These are phyloP conservation scores for Chaetogeoica ovagalla DNA, from an alignment of 2,888 invertebrate species.

Conservation along the genomic window DNA sequence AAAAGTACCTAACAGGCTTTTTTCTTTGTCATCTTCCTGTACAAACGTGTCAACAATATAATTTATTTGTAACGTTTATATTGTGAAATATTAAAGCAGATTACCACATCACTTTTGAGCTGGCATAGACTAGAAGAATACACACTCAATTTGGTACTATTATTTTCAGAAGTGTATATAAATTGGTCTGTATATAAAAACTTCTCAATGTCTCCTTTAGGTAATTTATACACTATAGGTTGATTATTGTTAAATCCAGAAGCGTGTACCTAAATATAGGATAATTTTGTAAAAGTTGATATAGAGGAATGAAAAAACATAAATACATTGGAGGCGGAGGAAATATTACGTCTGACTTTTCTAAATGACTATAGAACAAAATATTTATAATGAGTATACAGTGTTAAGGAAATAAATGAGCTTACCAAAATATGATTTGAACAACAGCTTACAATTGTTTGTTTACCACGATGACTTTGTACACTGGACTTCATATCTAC, in stretches of 20 bases:
- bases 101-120: slow-evolving; percentile 47
- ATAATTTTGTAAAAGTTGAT: not conserved
- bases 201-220: slow-evolving; percentile 30
- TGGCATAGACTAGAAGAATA: slow-evolving; percentile 40
- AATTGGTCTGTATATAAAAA: slow-evolving; percentile 49
- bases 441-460: slow-evolving; percentile 43
- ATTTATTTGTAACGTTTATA: not conserved
- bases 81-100: not conserved
- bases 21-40: slow-evolving; percentile 36
- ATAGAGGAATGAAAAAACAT: not conserved
- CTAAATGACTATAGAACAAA: no score
- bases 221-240: slow-evolving; percentile 38
- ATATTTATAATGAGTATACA: no score
- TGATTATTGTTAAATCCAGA: slow-evolving; percentile 43
- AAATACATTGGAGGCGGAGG: no score
- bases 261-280: slow-evolving; percentile 39
- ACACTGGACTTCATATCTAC: slow-evolving; percentile 40
- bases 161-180: slow-evolving; percentile 35
- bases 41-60: not conserved
- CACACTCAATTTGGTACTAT: slow-evolving; percentile 35
- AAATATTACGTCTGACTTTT: not conserved
- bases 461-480: slow-evolving; percentile 40
- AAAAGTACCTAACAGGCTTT: slow-evolving; percentile 37
- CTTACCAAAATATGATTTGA: slow-evolving; percentile 49
- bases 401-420: not conserved